These are phyloP conservation scores for Drosophila rellima DNA, from an alignment of 2,888 invertebrate species.

Conservation along the genomic window DNA sequence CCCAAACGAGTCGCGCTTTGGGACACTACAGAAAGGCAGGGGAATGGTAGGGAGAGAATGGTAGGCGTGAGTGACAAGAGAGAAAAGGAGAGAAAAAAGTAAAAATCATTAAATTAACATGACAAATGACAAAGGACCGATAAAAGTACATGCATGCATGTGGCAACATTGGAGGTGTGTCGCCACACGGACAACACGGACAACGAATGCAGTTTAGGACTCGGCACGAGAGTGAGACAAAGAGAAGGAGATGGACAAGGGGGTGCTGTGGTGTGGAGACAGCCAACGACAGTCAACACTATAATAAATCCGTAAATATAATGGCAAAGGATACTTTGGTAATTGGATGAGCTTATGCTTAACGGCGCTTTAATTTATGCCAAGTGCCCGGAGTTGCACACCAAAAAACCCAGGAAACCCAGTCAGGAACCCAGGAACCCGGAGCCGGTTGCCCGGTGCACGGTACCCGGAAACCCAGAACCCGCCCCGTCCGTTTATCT, in stretches of 20 bases:
- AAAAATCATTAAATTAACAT: conserved; percentile 79
- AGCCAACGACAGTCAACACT: conserved; percentile 68
- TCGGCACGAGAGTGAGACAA: too few relatives aligned
- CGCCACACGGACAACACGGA: conserved; percentile 10
- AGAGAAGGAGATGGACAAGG: neutral
- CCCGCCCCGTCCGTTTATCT: neutral
- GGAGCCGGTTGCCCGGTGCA: conserved; percentile 9
- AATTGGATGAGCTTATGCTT: conserved; percentile 80
- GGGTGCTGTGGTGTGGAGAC: too few relatives aligned
- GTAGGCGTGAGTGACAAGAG: conserved; percentile 16
- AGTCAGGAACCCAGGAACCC: conserved; percentile 16
- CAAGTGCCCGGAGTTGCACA: conserved; percentile 55
- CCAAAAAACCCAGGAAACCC: conserved; percentile 7
- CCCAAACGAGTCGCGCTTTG: conserved; percentile 35
- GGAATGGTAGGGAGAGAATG: neutral
- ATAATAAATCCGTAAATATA: conserved; percentile 79
- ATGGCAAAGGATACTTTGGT: conserved; percentile 77
- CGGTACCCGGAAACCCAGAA: too few relatives aligned
- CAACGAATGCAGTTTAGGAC: conserved; percentile 43
- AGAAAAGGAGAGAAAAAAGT: conserved; percentile 26
- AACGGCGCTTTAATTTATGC: conserved; percentile 80
- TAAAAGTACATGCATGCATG: conserved; percentile 71
- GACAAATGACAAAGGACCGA: conserved; percentile 76
- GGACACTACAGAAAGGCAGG: neutral
- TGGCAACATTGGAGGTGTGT: conserved; percentile 20